phyloP scores from a whole-genome alignment of 2,888 invertebrate species.

The Nephrotoma guestfalica region DNA sequence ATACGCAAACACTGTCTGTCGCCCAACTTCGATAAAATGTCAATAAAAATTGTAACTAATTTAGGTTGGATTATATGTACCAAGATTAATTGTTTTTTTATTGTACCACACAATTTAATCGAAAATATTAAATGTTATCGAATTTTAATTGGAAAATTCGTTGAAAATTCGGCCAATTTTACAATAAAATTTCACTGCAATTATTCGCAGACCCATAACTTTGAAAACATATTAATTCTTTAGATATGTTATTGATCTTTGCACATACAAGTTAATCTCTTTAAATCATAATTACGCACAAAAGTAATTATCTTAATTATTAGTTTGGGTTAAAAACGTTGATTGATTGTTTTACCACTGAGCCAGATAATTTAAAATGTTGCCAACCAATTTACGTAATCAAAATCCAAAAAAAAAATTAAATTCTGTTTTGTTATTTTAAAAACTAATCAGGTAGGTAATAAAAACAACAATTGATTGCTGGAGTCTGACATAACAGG shows the following conservation, averaged over 20 bases:
- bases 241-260: not conserved
- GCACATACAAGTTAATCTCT: not conserved
- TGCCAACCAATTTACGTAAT: not conserved
- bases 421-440: too few species aligned
- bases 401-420: too few species aligned
- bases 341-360: not conserved
- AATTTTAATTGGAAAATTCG: not conserved
- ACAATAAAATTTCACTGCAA: not conserved
- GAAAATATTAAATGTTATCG: not conserved
- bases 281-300: not conserved
- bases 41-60: not conserved
- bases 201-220: not conserved
- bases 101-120: not conserved
- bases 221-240: not conserved
- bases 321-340: not conserved
- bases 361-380: not conserved
- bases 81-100: not conserved
- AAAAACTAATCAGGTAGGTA: too few species aligned
- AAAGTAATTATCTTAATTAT: not conserved
- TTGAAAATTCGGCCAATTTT: not conserved
- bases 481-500: too few species aligned
- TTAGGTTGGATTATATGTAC: not conserved
- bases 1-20: not conserved
- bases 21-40: not conserved
- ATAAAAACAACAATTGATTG: too few species aligned